Evolutionary conservation across 2,888 invertebrate genomes (phyloP), one percentile per base, ranked within the genome.

Genomic region (Clusia tigrina): DNA sequence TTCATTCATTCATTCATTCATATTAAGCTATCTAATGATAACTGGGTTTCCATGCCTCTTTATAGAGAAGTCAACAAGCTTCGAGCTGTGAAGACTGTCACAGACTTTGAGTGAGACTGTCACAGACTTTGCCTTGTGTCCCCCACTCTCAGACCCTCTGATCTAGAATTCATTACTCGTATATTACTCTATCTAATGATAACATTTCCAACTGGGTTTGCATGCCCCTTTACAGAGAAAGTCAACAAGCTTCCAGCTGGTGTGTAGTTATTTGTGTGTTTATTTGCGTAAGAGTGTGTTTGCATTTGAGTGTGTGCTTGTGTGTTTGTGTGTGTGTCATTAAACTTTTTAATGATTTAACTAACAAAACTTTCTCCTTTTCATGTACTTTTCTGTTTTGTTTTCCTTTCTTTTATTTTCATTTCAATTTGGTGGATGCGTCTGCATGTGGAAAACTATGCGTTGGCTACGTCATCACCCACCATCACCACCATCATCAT

Each of bases 341-440:
- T 74, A 79, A 81, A 81, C 79, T 80, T 81, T 79, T 81, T 80
- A 81, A 81, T 80, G 79, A 80, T 79, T 78, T 78, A 80, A 80
- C 80, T 78, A 81, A 80, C 77, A 74, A 74, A 77, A 75, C 69
- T 79, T 73, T 77, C 72, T 69, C 62, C 64, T 67, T 76, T 78
- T 78, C 81, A 79, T 82, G 72, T 67, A 71, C 77, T 65, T 69
- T 71, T 72, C 63, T 86, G 6, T 57, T 60, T 57, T 55, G 17
- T n/a, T 58, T 48, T 20, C 12, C 52, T 18, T 22, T 18, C 23
- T 58, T 54, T 54, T 54, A 26, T 25, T 54, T 2, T 20, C 22
- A 3, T 20, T 18, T 5, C 48, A 42, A n/a, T 42, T 42, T 48
- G 20, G 48, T 48, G 20, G 5, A 5, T 48, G 5, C 48, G 48